phyloP scores from a whole-genome alignment of 2,113 vertebrate genomes.

The Scomber colias region DNA sequence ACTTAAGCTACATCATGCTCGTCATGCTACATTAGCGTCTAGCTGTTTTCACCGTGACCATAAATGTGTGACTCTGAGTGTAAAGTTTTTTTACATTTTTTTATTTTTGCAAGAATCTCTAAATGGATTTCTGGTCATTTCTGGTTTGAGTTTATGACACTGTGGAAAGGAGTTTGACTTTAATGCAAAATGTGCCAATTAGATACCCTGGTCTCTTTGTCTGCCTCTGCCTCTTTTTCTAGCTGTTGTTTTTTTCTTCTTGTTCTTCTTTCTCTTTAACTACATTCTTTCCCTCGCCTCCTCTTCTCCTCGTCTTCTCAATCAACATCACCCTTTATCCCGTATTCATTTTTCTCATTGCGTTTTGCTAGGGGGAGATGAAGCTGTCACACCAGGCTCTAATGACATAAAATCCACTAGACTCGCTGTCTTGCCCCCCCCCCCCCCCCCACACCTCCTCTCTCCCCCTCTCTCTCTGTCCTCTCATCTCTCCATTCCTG shows the following conservation, averaged over 20 bases:
- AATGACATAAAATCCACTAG: conserved; percentile 47
- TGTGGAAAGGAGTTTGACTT: no score
- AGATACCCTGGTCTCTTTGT: no score
- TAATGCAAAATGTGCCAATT: no score
- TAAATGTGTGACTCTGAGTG: neutral
- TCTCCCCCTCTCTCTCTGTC: conserved; percentile 4
- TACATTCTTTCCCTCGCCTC: neutral
- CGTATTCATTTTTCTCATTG: conserved; percentile 5
- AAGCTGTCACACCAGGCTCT: conserved; percentile 45
- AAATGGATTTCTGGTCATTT: neutral
- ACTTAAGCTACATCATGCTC: neutral
- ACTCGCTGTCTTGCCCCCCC: conserved; percentile 1
- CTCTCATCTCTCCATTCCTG: neutral
- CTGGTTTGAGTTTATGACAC: no score
- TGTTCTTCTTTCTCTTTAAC: accelerated
- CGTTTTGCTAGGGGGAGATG: conserved; percentile 33
- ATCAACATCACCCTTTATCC: neutral
- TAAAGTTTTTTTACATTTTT: no score
- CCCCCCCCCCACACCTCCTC: neutral
- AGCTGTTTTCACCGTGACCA: neutral
- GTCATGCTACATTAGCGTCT: conserved; percentile 18
- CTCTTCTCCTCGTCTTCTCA: neutral
- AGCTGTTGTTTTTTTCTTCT: neutral
- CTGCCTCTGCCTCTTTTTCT: no score
- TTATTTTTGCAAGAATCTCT: neutral